Conservation (phyloP, 1,140 invertebrate species). For the Papilio polyxenes region DNA sequence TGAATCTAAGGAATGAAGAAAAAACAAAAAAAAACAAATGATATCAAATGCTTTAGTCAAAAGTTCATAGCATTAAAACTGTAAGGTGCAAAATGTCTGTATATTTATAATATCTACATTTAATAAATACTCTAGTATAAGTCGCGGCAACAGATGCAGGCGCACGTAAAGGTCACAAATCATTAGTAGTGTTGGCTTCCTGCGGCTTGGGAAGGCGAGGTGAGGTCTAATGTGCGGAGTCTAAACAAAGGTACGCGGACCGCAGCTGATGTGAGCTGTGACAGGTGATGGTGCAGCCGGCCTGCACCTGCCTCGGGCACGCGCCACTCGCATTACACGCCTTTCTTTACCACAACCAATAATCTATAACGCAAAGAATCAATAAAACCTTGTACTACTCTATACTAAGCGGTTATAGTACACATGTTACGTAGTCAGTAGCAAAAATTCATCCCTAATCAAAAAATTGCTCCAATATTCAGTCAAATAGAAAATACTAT, state of each 20-base stretch:
- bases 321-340: slow-evolving; percentile 69
- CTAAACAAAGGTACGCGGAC: slow-evolving; percentile 45
- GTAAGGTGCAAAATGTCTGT: slow-evolving; percentile 17
- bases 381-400: slow-evolving; percentile 40
- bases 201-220: background rate
- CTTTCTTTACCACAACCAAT: slow-evolving; percentile 58
- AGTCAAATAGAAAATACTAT: background rate
- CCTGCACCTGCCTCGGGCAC: slow-evolving; percentile 72
- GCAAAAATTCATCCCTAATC: background rate
- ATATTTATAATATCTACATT: slow-evolving; percentile 13
- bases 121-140: background rate
- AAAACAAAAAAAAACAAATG: background rate
- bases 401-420: background rate
- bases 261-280: slow-evolving; percentile 76
- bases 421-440: background rate
- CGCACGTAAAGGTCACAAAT: slow-evolving; percentile 34
- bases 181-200: slow-evolving; percentile 23
- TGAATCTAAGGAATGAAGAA: background rate
- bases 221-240: slow-evolving; percentile 30
- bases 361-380: slow-evolving; percentile 43
- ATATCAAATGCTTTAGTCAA: background rate
- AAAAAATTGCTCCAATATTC: background rate
- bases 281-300: slow-evolving; percentile 76
- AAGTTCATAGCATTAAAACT: background rate
- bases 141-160: slow-evolving; percentile 16